phyloP scores from a whole-genome alignment of 92 coral and sea anemone species.

The Pocillopora meandrina region DNA sequence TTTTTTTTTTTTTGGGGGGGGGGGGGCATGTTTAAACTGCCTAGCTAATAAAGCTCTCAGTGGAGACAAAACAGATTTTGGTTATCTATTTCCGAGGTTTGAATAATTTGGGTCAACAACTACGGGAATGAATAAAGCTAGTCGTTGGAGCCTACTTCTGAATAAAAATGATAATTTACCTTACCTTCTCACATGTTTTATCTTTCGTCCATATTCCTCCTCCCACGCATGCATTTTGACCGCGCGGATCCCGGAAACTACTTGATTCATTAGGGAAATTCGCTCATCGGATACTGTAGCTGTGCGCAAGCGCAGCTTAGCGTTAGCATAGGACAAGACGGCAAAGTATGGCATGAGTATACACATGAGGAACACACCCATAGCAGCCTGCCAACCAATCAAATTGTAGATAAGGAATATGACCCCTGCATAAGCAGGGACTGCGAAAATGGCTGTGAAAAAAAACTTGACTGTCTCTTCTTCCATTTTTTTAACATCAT shows the following conservation, averaged over 20 bases:
- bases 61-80: too few species aligned
- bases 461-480: not conserved
- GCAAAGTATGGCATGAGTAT: not conserved
- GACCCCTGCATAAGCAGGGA: not conserved
- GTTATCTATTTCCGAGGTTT: too few species aligned
- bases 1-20: too few species aligned
- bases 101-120: too few species aligned
- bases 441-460: not conserved
- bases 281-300: not conserved
- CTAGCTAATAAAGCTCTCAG: too few species aligned
- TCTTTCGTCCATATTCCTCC: not conserved
- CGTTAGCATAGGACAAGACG: not conserved
- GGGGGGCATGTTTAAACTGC: too few species aligned
- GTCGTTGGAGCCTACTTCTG: too few species aligned
- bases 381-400: constrained; percentile 4
- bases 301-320: not conserved
- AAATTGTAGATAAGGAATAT: not conserved
- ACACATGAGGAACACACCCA: not conserved
- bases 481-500: not conserved
- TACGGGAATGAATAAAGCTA: too few species aligned
- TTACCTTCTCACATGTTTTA: not conserved
- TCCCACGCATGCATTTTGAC: constrained; percentile 6
- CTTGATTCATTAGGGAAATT: constrained; percentile 6
- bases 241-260: not conserved
- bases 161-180: too few species aligned